Conservation (phyloP, 2,888 invertebrate species). For the Drosophila barbarae region DNA sequence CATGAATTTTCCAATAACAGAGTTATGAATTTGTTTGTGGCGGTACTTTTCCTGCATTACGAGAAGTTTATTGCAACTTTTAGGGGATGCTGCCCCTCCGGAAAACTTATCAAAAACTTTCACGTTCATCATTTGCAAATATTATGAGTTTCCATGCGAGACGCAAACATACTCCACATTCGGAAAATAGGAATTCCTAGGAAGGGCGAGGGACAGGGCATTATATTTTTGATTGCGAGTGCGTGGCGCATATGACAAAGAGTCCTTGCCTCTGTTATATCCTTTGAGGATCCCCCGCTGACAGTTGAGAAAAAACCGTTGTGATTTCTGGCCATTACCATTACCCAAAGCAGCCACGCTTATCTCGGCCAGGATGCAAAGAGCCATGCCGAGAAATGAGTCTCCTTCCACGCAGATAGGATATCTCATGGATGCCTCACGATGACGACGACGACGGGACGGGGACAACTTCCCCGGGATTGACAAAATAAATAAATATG, state of each 20-base stretch:
- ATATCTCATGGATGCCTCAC: conserved; percentile 14
- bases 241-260: conserved; percentile 52
- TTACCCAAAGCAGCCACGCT: conserved; percentile 56
- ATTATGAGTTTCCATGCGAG: conserved; percentile 66
- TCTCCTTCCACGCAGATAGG: conserved; percentile 55
- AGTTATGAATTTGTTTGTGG: conserved; percentile 54
- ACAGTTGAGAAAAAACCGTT: conserved; percentile 49
- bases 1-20: conserved; percentile 62
- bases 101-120: conserved; percentile 70
- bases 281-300: conserved; percentile 23
- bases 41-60: conserved; percentile 25
- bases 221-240: conserved; percentile 69
- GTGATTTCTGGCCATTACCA: conserved; percentile 73
- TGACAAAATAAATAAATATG: conserved; percentile 76
- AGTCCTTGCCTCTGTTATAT: background rate
- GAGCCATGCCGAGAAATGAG: conserved; percentile 31
- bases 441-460: conserved; percentile 4
- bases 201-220: conserved; percentile 20
- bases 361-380: conserved; percentile 31
- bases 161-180: conserved; percentile 8
- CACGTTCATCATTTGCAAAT: conserved; percentile 75
- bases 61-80: conserved; percentile 44
- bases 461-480: conserved; percentile 64
- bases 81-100: background rate
- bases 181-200: conserved; percentile 16